phyloP scores from a whole-genome alignment of 2,113 vertebrate species.

The Alosa alosa region DNA sequence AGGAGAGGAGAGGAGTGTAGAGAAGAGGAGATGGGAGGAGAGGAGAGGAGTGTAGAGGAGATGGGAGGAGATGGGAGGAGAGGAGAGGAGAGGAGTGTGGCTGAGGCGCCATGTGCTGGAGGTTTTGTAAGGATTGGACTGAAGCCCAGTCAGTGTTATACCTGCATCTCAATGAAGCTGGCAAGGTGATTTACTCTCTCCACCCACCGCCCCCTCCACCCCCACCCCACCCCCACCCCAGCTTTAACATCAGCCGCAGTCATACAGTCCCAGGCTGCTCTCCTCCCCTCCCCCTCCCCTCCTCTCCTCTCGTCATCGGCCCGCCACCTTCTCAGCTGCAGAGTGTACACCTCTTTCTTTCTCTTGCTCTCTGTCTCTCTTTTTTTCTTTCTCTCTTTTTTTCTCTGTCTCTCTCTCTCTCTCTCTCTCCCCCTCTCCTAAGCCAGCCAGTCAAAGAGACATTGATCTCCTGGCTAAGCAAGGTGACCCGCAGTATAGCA shows the following conservation, averaged over 20 bases:
- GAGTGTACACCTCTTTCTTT: constrained; percentile 2
- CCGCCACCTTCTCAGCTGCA: neutral
- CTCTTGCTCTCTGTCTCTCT: neutral
- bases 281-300: constrained; percentile 36
- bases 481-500: constrained; percentile 72
- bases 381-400: neutral
- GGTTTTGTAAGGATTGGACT: constrained; percentile 50
- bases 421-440: constrained; percentile 21
- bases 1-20: no score
- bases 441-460: constrained; percentile 67
- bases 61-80: neutral
- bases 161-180: constrained; percentile 70
- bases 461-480: constrained; percentile 74
- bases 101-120: constrained; percentile 7
- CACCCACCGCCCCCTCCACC: neutral
- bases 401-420: constrained; percentile 35
- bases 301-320: neutral
- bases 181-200: constrained; percentile 64
- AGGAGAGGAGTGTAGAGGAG: neutral
- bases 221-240: neutral
- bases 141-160: constrained; percentile 62
- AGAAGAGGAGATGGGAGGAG: neutral
- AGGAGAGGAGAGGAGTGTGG: neutral
- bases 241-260: constrained; percentile 42
- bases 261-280: constrained; percentile 46